A percentile compares a stretch with the other conserved stretches of the same genome.
These are phyloP conservation scores for Phytoseiulus persimilis DNA, from an alignment of 2,888 invertebrate species.

Conservation along the genomic window DNA sequence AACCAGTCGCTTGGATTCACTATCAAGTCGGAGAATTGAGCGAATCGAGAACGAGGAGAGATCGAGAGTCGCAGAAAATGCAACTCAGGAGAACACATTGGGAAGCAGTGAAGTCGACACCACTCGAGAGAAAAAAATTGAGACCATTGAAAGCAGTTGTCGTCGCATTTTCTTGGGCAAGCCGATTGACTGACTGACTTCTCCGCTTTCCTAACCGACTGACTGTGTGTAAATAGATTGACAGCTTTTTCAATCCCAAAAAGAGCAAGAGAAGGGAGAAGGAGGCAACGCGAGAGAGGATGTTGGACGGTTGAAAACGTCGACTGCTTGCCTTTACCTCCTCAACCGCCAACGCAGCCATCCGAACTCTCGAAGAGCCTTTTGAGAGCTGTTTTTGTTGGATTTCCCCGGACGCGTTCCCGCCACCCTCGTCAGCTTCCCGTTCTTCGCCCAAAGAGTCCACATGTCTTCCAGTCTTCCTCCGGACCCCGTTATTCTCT, in stretches of 20 bases:
- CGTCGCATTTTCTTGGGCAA: background rate
- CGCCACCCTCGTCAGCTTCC: background rate
- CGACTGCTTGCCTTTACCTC: background rate
- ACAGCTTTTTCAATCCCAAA: constrained; percentile 31
- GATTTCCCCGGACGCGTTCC: background rate
- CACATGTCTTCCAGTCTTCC: background rate
- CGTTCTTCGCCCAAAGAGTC: background rate
- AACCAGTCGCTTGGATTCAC: background rate
- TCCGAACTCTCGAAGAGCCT: background rate
- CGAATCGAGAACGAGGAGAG: background rate
- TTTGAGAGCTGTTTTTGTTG: background rate
- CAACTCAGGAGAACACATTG: background rate
- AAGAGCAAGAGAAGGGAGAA: background rate
- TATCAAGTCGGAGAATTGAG: background rate
- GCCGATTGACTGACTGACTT: background rate
- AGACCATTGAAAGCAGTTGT: background rate
- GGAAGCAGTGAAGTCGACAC: background rate
- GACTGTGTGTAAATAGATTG: constrained; percentile 36
- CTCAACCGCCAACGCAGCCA: background rate
- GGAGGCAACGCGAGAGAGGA: background rate
- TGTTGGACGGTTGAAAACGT: background rate
- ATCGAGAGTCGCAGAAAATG: background rate
- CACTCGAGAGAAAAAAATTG: background rate
- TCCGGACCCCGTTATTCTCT: background rate
- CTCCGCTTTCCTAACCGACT: background rate